Evolutionary conservation across 2,888 invertebrate genomes (phyloP), one percentile per base, ranked within the genome.

Genomic region (Cephus pulcher): DNA sequence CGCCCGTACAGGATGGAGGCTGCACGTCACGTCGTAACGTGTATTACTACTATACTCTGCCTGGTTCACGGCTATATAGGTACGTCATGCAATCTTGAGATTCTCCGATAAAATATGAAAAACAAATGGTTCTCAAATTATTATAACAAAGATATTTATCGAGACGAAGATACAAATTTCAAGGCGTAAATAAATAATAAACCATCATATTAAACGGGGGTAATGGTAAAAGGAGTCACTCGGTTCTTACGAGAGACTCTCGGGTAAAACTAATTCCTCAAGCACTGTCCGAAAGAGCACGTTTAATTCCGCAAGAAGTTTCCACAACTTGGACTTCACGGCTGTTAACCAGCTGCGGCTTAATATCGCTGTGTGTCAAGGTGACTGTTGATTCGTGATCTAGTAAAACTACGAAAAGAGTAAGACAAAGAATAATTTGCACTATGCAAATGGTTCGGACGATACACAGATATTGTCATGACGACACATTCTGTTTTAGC

Each of bases 21-120:
- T 23, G 71, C 71, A 34, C 71, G 71, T 71, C 71, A 34, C 71
- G 71, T 71, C 71, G 34, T 71, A 71, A 71, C 71, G 71, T 34
- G 71, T 71, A 71, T 34, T 71, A 71, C 71, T 34, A n/a, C 32
- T 71, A 71, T 30, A n/a, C 71, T 32, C 71, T 34, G 71, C 71
- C 34, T 34, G 71, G 32, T 23, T 56, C 56, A 23, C 56, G 56
- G 23, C 56, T 56, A 56, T 23, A 23, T 23, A 56, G 56, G 23
- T 23, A 56, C 56, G 56, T 56, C 56, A 56, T 56, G 56, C 6
- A 56, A 23, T 56, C 56, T 56, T 56, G 23, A 23, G 56, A 56
- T 9, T 56, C 56, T 23, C 56, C 23, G 23, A 56, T 9, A 23
- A 56, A 56, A 56, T 56, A 56, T 2, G 9, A 56, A 1, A 56